Evolutionary conservation across 2,113 vertebrate genomes (phyloP), one percentile per base, ranked within the genome.

Genomic region (Centropristis striata): DNA sequence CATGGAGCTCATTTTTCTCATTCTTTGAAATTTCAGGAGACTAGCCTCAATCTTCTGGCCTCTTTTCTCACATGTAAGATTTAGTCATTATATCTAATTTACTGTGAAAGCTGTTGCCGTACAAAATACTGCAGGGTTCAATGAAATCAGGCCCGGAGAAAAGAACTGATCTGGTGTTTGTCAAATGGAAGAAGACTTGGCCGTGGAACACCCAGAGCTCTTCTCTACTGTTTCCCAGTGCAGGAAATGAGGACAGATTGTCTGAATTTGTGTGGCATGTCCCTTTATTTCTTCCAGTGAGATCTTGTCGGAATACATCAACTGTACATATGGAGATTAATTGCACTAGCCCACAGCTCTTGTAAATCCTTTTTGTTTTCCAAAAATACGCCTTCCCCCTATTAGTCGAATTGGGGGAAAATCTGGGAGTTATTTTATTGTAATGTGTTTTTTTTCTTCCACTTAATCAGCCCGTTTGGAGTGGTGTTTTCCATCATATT

Each of bases 371-470:
- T 84, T 86, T 60, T 86, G 50, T 78, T 85, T 81, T 65, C 71
- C 63, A 64, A 85, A 83, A 72, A 59, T 61, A 74, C 73, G 53
- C 5, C 1, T 69, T 16, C 23, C 25, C 41, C 21, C 64, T 32
- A 81, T 84, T 75, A 66, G 72, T 65, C 27, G 63, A 78, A 78
- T 61, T 61, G 54, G 50, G 27, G 49, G 67, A 37, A 83, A 85
- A 85, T 84, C 90, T 94, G 87, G 80, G 74, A 88, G 73, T 90
- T 82, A 84, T 91, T 92, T 92, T 77, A 83, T 81, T 75, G 75
- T 65, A 87, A 86, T 83, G 37, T 75, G 46, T 67, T 75, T 73
- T 76, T 84, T 69, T 1, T 44, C 75, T n/a, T 82, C 55, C 21
- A 59, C 66, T 83, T 88, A 90, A 90, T 92, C 78, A 81, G 44